A percentile compares a stretch with the other conserved stretches of the same genome.
Conservation (phyloP, 2,888 invertebrate species). For the Colletes collaris region DNA sequence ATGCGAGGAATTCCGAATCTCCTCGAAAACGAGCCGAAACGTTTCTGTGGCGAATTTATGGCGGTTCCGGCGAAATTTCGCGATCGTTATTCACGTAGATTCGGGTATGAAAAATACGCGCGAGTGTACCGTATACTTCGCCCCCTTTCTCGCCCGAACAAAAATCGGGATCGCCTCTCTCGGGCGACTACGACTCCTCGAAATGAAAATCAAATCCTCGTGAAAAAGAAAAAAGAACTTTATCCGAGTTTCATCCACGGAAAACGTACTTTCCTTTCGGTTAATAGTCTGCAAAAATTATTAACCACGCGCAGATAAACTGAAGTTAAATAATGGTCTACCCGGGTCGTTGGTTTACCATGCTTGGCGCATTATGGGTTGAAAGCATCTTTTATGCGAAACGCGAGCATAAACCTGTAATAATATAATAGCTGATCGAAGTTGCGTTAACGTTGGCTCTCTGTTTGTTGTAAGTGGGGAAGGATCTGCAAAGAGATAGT, state of each 20-base stretch:
- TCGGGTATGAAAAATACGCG: conserved; percentile 45
- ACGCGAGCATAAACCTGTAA: too few relatives aligned
- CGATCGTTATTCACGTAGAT: conserved; percentile 53
- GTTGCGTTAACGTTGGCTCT: not conserved
- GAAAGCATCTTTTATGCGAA: too few relatives aligned
- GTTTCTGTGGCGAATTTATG: conserved; percentile 45
- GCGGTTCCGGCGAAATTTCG: conserved; percentile 51
- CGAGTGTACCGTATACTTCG: conserved; percentile 1
- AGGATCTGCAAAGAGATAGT: not conserved
- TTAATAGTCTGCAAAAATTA: too few relatives aligned
- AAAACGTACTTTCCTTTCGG: not conserved
- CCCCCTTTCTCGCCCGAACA: not conserved
- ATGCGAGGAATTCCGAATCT: conserved; percentile 29
- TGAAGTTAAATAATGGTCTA: too few relatives aligned
- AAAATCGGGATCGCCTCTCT: not conserved
- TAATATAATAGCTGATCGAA: too few relatives aligned
- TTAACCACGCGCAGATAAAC: too few relatives aligned
- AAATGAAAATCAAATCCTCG: conserved; percentile 56
- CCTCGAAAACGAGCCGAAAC: conserved; percentile 46
- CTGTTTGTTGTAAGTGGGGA: not conserved
- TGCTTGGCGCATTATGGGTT: too few relatives aligned
- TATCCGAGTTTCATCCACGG: not conserved
- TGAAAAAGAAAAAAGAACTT: conserved; percentile 35
- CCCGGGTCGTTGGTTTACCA: too few relatives aligned
- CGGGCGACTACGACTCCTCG: not conserved